phyloP scores from a whole-genome alignment of 2,797 vertebrate genomes.

The Oryzias dopingdopingensis region DNA sequence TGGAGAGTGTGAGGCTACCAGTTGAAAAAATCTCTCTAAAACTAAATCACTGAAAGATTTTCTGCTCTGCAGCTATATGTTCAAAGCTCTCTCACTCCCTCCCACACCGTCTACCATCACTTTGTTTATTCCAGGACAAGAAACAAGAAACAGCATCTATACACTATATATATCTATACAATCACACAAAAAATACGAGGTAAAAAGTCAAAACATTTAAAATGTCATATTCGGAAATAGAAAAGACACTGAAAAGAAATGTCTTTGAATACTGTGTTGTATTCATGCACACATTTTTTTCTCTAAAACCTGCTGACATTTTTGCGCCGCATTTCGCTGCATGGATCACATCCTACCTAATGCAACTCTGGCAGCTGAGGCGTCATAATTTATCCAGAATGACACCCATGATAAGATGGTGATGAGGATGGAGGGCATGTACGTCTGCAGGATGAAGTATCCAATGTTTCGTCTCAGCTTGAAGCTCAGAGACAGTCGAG shows the following conservation, averaged over 20 bases:
- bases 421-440: constrained; percentile 99
- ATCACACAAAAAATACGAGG: not conserved
- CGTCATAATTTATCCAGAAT: constrained; percentile 99
- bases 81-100: constrained; percentile 14
- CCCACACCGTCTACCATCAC: not conserved
- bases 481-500: constrained; percentile 96
- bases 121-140: not conserved
- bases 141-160: no score
- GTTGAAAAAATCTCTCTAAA: constrained; percentile 9
- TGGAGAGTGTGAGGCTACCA: constrained; percentile 1
- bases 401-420: constrained; percentile 99
- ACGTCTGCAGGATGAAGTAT: constrained; percentile 99
- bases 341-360: constrained; percentile 83
- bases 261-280: not conserved
- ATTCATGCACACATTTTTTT: not conserved
- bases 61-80: constrained; percentile 8
- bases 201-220: not conserved
- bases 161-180: not conserved
- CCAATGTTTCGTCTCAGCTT: constrained; percentile 98
- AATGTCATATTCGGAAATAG: not conserved
- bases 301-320: not conserved
- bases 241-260: not conserved
- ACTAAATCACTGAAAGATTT: constrained; percentile 1
- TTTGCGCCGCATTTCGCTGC: constrained; percentile 15
- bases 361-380: constrained; percentile 97